Conservation (phyloP, 2,888 invertebrate genomes). For the Balanococcus diminutus region DNA sequence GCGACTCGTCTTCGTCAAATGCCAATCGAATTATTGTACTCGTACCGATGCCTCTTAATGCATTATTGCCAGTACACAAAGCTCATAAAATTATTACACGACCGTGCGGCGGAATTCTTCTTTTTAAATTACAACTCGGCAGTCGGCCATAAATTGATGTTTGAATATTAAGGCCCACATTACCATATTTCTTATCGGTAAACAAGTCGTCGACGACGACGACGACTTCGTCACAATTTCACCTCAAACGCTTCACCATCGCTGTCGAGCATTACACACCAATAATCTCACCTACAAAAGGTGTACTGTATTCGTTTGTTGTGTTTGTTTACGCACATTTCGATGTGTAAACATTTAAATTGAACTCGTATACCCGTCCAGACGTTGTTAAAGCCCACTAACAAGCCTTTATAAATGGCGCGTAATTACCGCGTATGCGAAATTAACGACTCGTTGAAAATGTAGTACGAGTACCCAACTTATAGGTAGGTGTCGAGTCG, state of each 20-base stretch:
- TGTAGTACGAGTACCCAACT: too few species aligned
- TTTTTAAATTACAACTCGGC: not conserved
- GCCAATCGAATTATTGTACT: not conserved
- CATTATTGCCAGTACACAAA: not conserved
- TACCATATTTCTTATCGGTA: conserved; percentile 25
- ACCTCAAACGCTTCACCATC: not conserved
- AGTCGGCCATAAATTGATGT: not conserved
- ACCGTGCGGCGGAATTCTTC: not conserved
- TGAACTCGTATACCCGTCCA: not conserved
- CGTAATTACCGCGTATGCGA: not conserved
- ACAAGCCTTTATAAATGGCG: conserved; percentile 17
- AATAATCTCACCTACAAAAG: not conserved
- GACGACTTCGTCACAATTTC: not conserved
- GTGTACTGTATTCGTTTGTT: not conserved
- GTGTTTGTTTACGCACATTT: not conserved
- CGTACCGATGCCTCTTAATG: not conserved
- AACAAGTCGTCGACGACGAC: not conserved
- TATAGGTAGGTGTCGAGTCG: not conserved
- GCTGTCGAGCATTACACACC: not conserved
- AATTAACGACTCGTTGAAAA: not conserved
- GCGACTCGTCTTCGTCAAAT: not conserved
- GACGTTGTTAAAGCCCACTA: not conserved
- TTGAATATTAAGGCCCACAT: conserved; percentile 6
- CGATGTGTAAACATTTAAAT: not conserved
- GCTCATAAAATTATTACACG: not conserved